Conservation (phyloP, 2,113 vertebrate species). For the Mesocricetus auratus region DNA sequence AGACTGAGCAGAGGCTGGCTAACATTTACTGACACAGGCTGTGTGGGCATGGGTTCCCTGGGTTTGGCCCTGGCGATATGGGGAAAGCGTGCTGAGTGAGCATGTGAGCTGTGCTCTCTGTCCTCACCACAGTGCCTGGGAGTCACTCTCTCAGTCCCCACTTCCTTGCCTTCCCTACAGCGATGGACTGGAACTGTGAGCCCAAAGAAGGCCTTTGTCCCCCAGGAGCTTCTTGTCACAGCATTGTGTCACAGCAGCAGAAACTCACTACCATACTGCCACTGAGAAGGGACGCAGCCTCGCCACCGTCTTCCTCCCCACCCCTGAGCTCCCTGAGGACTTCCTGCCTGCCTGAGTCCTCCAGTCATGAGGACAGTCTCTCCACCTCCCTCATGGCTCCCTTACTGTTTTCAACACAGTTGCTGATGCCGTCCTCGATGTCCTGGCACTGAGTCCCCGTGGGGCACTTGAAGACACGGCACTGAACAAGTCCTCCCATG, state of each 20-base stretch:
- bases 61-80: background rate
- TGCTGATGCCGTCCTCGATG: constrained; percentile 67
- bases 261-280: background rate
- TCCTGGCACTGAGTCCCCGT: constrained; percentile 85
- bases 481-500: background rate
- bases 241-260: background rate
- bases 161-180: no score
- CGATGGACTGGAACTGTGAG: background rate
- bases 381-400: background rate
- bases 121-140: background rate
- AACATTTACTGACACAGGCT: background rate
- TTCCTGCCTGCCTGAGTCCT: background rate
- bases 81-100: background rate
- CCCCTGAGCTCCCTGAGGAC: background rate
- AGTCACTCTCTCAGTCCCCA: background rate
- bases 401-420: constrained; percentile 82
- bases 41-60: background rate
- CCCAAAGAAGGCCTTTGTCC: background rate
- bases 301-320: background rate
- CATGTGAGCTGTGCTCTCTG: background rate
- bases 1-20: background rate
- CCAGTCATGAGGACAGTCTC: background rate
- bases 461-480: constrained; percentile 72
- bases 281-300: background rate
- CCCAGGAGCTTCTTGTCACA: background rate